Conservation (phyloP, 2,888 invertebrate species). For the Plagodis dolabraria region DNA sequence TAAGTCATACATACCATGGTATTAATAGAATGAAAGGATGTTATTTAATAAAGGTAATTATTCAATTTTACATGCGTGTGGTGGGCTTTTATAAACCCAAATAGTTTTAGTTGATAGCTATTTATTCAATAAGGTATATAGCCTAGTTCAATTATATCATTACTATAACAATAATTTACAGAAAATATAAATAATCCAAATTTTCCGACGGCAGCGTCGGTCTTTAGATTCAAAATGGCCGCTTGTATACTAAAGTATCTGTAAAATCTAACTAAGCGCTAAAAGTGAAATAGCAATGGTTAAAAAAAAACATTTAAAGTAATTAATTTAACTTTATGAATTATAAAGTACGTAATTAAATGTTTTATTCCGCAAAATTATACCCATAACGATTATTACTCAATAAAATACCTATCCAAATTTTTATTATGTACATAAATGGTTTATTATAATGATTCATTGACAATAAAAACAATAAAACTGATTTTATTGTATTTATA, state of each 20-base stretch:
- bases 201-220: not conserved
- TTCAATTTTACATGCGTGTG: no score
- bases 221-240: slow-evolving; percentile 20
- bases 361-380: slow-evolving; percentile 32
- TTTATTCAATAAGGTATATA: no score
- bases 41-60: no score
- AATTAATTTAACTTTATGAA: slow-evolving; percentile 18
- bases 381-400: slow-evolving; percentile 32
- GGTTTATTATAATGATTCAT: slow-evolving; percentile 47
- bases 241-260: not conserved
- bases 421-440: slow-evolving; percentile 39
- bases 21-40: no score
- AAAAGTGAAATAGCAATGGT: no score
- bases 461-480: slow-evolving; percentile 58
- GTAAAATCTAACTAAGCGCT: no score
- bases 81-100: no score
- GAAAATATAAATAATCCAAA: not conserved
- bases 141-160: no score
- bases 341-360: slow-evolving; percentile 28
- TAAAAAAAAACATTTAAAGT: not conserved
- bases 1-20: no score
- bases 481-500: slow-evolving; percentile 59
- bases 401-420: slow-evolving; percentile 38
- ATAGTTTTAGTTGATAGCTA: no score
- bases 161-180: no score